Percentiles rank a stretch among this genome's conserved stretches.
These are phyloP conservation scores for Lydus trimaculatus DNA, from an alignment of 2,888 invertebrate species.

Conservation along the genomic window DNA sequence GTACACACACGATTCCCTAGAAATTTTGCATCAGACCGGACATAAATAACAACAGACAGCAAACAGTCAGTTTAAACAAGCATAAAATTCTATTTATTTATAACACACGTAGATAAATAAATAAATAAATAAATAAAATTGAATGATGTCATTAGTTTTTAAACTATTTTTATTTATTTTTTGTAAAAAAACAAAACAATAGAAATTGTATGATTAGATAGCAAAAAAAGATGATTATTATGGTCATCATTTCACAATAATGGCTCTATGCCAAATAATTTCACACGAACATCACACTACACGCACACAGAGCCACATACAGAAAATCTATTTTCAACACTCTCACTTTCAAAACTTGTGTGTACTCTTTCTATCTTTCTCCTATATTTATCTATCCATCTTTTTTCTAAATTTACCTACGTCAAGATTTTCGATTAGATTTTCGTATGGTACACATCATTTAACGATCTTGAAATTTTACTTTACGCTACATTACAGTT, in stretches of 20 bases:
- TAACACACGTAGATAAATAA: neutral
- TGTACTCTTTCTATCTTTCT: neutral
- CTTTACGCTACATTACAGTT: neutral
- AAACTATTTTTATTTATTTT: neutral
- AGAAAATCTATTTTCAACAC: slow-evolving; percentile 9
- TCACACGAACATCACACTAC: neutral
- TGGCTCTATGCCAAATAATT: neutral
- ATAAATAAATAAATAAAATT: slow-evolving; percentile 3
- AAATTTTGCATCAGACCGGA: slow-evolving; percentile 8
- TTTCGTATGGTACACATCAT: neutral
- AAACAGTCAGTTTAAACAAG: neutral
- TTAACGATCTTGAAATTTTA: neutral
- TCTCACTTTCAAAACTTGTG: neutral
- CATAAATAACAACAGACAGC: neutral
- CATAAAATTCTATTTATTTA: neutral
- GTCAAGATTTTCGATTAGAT: neutral
- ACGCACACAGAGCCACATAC: too few species aligned
- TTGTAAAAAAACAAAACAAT: neutral
- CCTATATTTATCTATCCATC: neutral
- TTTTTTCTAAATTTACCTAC: neutral
- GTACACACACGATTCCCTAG: neutral
- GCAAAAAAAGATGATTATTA: neutral
- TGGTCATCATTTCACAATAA: slow-evolving; percentile 7
- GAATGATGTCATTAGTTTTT: neutral
- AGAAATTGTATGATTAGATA: neutral